A percentile compares a stretch with the other conserved stretches of the same genome.
Evolutionary conservation across 2,888 invertebrate species (phyloP).

Genomic region (Epinotia brunnichana): DNA sequence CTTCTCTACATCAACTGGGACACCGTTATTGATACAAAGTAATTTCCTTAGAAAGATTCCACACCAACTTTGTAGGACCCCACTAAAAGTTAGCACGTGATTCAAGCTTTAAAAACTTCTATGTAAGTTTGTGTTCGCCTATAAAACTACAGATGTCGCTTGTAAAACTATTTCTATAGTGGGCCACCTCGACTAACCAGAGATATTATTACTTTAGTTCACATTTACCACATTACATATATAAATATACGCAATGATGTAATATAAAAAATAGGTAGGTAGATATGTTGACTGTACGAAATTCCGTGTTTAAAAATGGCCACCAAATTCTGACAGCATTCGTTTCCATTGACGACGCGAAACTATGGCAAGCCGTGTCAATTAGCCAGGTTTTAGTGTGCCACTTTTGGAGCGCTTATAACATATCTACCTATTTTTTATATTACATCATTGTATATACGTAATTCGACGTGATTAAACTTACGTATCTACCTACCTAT

Average conservation of each 20-base stretch:
- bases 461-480: too few relatives aligned
- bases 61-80: slow-evolving; percentile 37
- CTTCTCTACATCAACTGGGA: slow-evolving; percentile 12
- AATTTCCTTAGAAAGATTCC: slow-evolving; percentile 25
- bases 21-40: slow-evolving; percentile 39
- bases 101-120: slow-evolving; percentile 43
- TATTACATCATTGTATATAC: too few relatives aligned
- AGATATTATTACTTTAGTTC: slow-evolving; percentile 15
- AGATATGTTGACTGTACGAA: too few relatives aligned
- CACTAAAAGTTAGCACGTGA: slow-evolving; percentile 43
- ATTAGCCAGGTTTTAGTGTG: too few relatives aligned
- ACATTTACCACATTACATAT: background rate
- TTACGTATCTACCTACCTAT: too few relatives aligned
- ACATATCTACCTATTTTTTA: too few relatives aligned
- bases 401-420: too few relatives aligned
- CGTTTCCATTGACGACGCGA: too few relatives aligned
- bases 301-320: too few relatives aligned
- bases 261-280: too few relatives aligned
- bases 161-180: slow-evolving; percentile 39
- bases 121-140: slow-evolving; percentile 42
- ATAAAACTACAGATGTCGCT: slow-evolving; percentile 43
- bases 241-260: background rate
- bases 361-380: too few relatives aligned
- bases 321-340: too few relatives aligned
- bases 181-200: slow-evolving; percentile 9